Percentiles rank a stretch among this genome's conserved stretches.
Evolutionary conservation across 2,888 invertebrate species (phyloP).

Genomic region (Aradus depressus): DNA sequence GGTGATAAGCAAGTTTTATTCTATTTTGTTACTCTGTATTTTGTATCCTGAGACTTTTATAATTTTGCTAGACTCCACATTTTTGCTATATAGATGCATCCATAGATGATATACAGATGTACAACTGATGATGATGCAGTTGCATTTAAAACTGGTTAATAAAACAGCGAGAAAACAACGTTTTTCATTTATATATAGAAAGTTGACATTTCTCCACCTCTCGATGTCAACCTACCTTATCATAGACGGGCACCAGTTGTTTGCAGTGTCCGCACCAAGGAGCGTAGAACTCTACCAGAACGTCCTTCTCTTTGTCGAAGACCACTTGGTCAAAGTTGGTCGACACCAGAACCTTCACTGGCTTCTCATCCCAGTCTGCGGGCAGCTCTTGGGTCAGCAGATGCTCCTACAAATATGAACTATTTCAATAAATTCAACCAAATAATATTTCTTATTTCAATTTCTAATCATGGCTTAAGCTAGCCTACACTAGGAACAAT

Average conservation of each 20-base stretch:
- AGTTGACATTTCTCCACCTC: background rate
- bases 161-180: too few relatives aligned
- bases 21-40: too few relatives aligned
- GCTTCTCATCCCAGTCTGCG: slow-evolving; percentile 90
- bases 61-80: too few relatives aligned
- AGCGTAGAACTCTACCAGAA: slow-evolving; percentile 97
- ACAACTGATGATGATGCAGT: too few relatives aligned
- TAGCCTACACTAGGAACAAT: too few relatives aligned
- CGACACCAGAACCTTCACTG: slow-evolving; percentile 87
- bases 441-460: too few relatives aligned
- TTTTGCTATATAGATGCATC: too few relatives aligned
- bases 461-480: too few relatives aligned
- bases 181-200: background rate
- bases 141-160: too few relatives aligned
- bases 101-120: too few relatives aligned
- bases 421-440: background rate
- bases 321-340: slow-evolving; percentile 93
- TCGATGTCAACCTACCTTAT: slow-evolving; percentile 40
- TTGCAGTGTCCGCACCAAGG: slow-evolving; percentile 99
- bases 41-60: too few relatives aligned
- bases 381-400: slow-evolving; percentile 88
- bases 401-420: slow-evolving; percentile 57
- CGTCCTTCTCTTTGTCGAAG: slow-evolving; percentile 74
- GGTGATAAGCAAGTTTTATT: too few relatives aligned
- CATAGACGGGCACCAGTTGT: slow-evolving; percentile 92